These are phyloP conservation scores for Synanthedon vespiformis DNA, from an alignment of 2,888 invertebrate genomes.

Conservation along the genomic window DNA sequence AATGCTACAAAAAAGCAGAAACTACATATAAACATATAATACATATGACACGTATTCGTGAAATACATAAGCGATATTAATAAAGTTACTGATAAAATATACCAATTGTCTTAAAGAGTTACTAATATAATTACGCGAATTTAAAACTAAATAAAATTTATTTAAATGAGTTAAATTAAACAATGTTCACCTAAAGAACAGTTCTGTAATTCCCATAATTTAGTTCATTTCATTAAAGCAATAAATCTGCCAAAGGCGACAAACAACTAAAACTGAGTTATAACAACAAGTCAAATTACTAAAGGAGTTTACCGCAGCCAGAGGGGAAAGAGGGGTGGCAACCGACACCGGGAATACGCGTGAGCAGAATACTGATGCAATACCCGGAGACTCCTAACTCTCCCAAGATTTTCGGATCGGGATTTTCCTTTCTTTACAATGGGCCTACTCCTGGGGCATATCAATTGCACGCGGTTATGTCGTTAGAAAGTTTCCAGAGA, in stretches of 20 bases:
- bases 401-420: constrained; percentile 66
- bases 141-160: too few species aligned
- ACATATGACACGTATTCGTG: too few species aligned
- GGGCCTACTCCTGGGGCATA: constrained; percentile 69
- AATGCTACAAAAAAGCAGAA: too few species aligned
- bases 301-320: constrained; percentile 62
- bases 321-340: constrained; percentile 24
- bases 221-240: constrained; percentile 54
- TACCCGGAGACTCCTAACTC: constrained; percentile 49
- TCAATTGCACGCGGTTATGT: constrained; percentile 71
- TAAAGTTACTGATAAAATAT: too few species aligned
- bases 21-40: too few species aligned
- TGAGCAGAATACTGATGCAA: constrained; percentile 58
- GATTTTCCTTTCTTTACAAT: constrained; percentile 72
- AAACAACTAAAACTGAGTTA: constrained; percentile 68
- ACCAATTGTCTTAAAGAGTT: too few species aligned
- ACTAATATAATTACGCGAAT: too few species aligned
- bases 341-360: constrained; percentile 52
- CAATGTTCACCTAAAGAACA: too few species aligned
- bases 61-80: too few species aligned
- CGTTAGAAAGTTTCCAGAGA: constrained; percentile 65
- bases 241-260: constrained; percentile 64
- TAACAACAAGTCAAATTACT: constrained; percentile 70
- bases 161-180: too few species aligned
- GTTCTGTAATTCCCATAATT: constrained; percentile 9